Percentiles rank a stretch among this genome's conserved stretches.
phyloP scores from a whole-genome alignment of 2,797 vertebrate species.

The Melanotaenia maccullochi region DNA sequence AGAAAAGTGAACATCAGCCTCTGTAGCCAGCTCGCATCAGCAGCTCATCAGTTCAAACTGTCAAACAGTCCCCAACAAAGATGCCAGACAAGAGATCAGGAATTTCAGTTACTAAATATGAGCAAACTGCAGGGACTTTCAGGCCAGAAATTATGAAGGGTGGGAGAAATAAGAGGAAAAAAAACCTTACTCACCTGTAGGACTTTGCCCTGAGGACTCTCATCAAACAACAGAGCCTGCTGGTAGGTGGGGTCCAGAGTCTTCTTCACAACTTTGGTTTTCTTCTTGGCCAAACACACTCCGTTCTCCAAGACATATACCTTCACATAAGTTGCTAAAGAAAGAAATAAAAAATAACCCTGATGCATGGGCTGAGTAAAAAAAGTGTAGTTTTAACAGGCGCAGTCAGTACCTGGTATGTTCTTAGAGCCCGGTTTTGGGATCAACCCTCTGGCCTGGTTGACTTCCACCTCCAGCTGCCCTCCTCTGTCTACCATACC shows the following conservation, averaged over 20 bases:
- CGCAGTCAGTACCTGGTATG: conserved; percentile 87
- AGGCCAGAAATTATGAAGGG: not conserved
- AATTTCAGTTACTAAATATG: too few species aligned
- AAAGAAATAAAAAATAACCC: not conserved
- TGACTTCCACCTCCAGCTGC: conserved; percentile 96
- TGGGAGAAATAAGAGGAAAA: not conserved
- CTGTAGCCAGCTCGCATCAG: too few species aligned
- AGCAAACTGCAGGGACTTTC: too few species aligned
- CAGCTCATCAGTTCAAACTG: too few species aligned
- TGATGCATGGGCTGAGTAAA: not conserved
- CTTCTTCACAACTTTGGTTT: conserved; percentile 95
- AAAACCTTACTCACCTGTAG: conserved; percentile 84
- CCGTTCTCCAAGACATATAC: conserved; percentile 96
- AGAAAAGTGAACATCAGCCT: too few species aligned
- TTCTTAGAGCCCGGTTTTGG: conserved; percentile 94
- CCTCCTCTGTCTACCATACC: conserved; percentile 92
- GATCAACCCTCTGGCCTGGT: conserved; percentile 92
- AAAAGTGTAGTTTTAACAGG: not conserved
- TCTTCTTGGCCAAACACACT: conserved; percentile 95
- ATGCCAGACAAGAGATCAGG: too few species aligned
- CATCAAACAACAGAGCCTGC: conserved; percentile 95
- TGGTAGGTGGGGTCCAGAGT: conserved; percentile 94
- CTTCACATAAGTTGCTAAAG: conserved; percentile 94
- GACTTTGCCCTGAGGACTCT: conserved; percentile 95
- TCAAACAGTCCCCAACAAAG: too few species aligned